These are phyloP conservation scores for Conopomorpha cramerella DNA, from an alignment of 1,140 invertebrate genomes.

Conservation along the genomic window DNA sequence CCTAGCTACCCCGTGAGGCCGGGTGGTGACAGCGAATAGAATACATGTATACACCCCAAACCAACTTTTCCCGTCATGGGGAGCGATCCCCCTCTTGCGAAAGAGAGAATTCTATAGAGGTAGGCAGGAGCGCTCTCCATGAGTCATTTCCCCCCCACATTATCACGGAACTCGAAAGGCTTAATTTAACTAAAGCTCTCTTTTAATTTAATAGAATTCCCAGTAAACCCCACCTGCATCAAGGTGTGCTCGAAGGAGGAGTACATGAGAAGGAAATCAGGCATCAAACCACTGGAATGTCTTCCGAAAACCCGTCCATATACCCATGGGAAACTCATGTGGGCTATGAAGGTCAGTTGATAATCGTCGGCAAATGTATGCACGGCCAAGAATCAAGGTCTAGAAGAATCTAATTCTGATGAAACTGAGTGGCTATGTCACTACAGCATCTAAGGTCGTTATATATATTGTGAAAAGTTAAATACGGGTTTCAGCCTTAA, in stretches of 20 bases:
- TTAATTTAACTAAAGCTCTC: neutral
- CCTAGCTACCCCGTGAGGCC: no score
- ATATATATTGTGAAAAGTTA: no score
- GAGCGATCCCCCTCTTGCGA: conserved; percentile 20
- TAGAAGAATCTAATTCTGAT: no score
- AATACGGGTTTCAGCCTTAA: no score
- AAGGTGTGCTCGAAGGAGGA: conserved; percentile 39
- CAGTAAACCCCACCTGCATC: conserved; percentile 31
- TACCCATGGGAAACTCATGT: conserved; percentile 41
- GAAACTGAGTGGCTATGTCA: no score
- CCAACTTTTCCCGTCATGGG: neutral
- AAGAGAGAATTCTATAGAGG: conserved; percentile 49
- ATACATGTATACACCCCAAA: neutral
- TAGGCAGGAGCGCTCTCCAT: conserved; percentile 5
- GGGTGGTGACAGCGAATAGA: neutral
- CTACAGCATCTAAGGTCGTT: no score
- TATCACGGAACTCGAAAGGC: neutral
- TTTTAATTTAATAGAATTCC: conserved; percentile 16
- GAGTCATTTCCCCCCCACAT: neutral
- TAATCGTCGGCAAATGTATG: neutral
- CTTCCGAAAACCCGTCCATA: conserved; percentile 22
- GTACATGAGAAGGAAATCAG: conserved; percentile 20
- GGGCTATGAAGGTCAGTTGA: conserved; percentile 15
- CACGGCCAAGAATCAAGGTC: no score
- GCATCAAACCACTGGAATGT: conserved; percentile 9